Conservation (phyloP, 2,888 invertebrate genomes). For the Mylabris sibirica region DNA sequence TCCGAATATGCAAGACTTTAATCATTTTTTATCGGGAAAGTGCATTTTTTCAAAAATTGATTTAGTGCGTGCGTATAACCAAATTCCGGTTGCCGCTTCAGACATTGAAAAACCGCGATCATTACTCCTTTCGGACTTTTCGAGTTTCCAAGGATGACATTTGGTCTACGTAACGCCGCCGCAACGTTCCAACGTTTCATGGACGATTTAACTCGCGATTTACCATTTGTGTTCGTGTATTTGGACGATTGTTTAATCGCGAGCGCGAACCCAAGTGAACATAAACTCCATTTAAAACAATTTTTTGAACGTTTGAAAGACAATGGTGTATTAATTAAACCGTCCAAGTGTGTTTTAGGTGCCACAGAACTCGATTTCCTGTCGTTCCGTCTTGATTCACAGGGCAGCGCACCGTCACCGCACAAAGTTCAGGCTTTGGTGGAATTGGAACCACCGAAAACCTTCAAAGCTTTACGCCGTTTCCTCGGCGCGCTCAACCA, state of each 20-base stretch:
- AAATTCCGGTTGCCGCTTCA: too few species aligned
- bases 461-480: neutral
- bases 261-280: neutral
- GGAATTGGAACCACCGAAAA: neutral
- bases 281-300: neutral
- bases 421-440: neutral
- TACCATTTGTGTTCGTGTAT: neutral
- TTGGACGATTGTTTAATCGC: neutral
- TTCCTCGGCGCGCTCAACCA: neutral
- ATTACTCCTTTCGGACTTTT: neutral
- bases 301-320: neutral
- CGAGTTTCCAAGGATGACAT: neutral
- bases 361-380: neutral
- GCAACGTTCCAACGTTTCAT: neutral
- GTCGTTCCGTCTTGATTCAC: neutral
- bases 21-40: too few species aligned
- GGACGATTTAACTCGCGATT: neutral
- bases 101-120: neutral
- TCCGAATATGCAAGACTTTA: too few species aligned
- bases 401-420: neutral
- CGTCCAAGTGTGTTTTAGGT: neutral
- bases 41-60: too few species aligned
- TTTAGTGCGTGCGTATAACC: too few species aligned
- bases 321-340: neutral
- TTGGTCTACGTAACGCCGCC: neutral